Evolutionary conservation across 1,140 invertebrate species (phyloP).

Genomic region (Ericerus pela): DNA sequence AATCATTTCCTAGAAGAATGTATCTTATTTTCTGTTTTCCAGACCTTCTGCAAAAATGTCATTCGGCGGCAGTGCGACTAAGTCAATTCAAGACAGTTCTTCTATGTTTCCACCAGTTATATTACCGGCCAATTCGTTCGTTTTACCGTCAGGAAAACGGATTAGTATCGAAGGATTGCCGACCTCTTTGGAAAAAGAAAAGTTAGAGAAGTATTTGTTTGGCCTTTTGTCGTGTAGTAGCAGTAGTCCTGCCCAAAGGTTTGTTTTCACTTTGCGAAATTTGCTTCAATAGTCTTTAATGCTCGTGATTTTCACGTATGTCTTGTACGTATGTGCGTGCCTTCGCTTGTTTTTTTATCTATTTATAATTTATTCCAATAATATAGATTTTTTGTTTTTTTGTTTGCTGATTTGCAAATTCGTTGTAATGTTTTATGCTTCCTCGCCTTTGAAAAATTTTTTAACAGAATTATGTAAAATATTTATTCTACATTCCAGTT

Average conservation of each 20-base stretch:
- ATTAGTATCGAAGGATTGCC: constrained; percentile 28
- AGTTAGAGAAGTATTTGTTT: constrained; percentile 27
- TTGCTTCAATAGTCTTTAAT: too few species aligned
- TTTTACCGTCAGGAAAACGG: constrained; percentile 25
- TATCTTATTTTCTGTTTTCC: constrained; percentile 22
- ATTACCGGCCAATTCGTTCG: constrained; percentile 16
- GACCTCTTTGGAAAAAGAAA: constrained; percentile 27
- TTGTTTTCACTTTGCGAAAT: constrained; percentile 18
- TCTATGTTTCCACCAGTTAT: constrained; percentile 12
- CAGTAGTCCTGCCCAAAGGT: constrained; percentile 17
- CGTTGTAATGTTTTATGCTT: too few species aligned
- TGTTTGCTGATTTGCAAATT: too few species aligned
- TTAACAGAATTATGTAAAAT: too few species aligned
- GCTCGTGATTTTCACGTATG: too few species aligned
- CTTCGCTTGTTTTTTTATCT: too few species aligned
- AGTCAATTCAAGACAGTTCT: background rate
- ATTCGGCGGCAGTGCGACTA: constrained; percentile 18
- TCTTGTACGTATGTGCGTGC: too few species aligned
- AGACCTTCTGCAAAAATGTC: constrained; percentile 32
- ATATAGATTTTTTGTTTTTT: too few species aligned
- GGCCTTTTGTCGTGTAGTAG: constrained; percentile 18
- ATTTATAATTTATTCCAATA: too few species aligned
- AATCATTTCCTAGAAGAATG: constrained; percentile 27
- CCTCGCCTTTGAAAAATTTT: too few species aligned
- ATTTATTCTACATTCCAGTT: too few species aligned